Evolutionary conservation across 2,113 vertebrate species (phyloP).

Genomic region (Oceanites oceanicus): DNA sequence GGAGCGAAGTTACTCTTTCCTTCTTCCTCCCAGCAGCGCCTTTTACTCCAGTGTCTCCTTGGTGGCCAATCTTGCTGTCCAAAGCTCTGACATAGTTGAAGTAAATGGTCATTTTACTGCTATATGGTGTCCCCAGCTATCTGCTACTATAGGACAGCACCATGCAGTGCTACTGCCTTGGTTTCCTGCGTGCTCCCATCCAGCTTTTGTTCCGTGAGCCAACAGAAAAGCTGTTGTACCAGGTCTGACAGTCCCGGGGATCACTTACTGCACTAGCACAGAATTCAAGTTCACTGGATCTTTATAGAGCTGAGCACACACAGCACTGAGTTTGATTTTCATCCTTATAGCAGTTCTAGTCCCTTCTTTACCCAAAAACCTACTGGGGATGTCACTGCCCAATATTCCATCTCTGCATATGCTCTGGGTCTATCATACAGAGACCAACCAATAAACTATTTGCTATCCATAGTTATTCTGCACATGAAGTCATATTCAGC

Average conservation of each 20-base stretch:
- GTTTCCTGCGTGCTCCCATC: neutral
- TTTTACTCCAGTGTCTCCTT: neutral
- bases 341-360: neutral
- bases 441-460: neutral
- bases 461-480: neutral
- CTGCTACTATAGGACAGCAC: neutral
- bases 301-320: neutral
- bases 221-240: neutral
- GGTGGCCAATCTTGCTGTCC: neutral
- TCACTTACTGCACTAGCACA: neutral
- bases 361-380: neutral
- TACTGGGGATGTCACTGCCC: neutral
- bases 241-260: neutral
- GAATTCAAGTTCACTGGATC: neutral
- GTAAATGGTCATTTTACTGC: neutral
- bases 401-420: neutral
- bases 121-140: accelerated
- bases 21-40: neutral
- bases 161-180: neutral
- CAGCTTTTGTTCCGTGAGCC: neutral
- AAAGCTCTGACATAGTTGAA: neutral
- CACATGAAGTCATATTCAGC: neutral
- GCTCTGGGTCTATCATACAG: neutral
- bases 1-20: neutral
- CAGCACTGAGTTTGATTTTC: neutral